Percentiles rank a stretch among this genome's conserved stretches.
phyloP scores from a whole-genome alignment of 1,140 invertebrate genomes.

The Cyrtorhinus lividipennis region DNA sequence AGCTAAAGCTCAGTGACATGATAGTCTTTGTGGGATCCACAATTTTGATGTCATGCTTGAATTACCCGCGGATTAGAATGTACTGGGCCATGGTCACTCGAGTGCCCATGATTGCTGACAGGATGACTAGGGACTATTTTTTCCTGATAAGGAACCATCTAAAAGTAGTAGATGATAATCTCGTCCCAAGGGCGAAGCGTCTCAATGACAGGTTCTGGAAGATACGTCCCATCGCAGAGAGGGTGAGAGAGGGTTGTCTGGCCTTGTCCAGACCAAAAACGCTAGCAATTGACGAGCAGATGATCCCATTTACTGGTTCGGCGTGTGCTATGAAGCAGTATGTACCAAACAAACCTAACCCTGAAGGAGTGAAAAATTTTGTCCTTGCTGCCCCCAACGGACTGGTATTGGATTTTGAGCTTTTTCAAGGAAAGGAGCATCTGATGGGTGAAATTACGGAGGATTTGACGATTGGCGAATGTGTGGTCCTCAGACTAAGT shows the following conservation, averaged over 20 bases:
- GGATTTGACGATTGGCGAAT: neutral
- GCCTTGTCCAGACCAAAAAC: neutral
- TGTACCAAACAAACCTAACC: constrained; percentile 22
- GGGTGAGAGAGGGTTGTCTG: neutral
- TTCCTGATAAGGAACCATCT: neutral
- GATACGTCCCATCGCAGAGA: neutral
- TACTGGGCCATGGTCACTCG: neutral
- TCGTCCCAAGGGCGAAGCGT: neutral
- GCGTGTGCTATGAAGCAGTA: constrained; percentile 10
- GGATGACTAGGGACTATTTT: neutral
- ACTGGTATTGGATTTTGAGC: constrained; percentile 20
- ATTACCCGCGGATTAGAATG: neutral
- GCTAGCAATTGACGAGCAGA: neutral
- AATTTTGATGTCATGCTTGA: neutral
- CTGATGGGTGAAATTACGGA: neutral
- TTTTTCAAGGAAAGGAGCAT: neutral
- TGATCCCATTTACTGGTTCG: neutral
- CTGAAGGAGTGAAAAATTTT: constrained; percentile 23
- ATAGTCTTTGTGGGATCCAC: neutral
- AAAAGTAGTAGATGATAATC: neutral
- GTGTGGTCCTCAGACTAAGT: constrained; percentile 19
- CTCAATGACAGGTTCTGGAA: neutral
- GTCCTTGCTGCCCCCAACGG: constrained; percentile 20
- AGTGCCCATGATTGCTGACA: neutral
- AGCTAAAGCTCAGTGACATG: neutral